Evolutionary conservation across 2,797 vertebrate genomes (phyloP).

Genomic region (Margarornis squamiger): DNA sequence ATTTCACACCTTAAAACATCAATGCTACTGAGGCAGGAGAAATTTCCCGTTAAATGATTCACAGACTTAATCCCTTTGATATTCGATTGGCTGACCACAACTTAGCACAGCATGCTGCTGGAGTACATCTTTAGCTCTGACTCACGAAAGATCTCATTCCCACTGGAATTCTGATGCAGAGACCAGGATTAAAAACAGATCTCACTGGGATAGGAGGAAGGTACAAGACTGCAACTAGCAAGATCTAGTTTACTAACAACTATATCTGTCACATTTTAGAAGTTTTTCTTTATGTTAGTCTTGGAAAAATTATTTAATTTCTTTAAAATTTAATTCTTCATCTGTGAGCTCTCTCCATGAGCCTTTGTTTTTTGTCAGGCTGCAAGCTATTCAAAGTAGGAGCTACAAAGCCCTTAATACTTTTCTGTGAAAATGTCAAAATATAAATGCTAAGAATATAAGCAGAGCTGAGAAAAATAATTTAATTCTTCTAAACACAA

Average conservation of each 20-base stretch:
- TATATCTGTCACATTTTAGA: neutral
- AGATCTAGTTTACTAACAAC: neutral
- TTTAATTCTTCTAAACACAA: neutral
- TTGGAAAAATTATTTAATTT: neutral
- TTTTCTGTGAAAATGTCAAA: neutral
- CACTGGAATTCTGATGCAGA: conserved; percentile 37
- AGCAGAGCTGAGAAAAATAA: neutral
- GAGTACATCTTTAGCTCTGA: conserved; percentile 57
- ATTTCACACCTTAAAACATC: conserved; percentile 73
- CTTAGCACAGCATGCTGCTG: conserved; percentile 65
- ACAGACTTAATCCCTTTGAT: conserved; percentile 70
- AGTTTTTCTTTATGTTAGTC: neutral
- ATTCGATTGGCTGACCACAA: conserved; percentile 69
- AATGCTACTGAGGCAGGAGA: conserved; percentile 63
- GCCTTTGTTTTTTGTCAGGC: neutral
- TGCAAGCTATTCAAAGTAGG: neutral
- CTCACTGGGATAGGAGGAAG: neutral
- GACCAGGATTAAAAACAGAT: conserved; percentile 30
- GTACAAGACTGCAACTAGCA: neutral
- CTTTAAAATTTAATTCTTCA: neutral
- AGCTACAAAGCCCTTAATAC: neutral
- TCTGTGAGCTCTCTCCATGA: neutral
- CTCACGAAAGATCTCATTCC: conserved; percentile 59
- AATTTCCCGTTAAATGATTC: conserved; percentile 71
- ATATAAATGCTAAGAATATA: neutral